phyloP scores from a whole-genome alignment of 2,113 vertebrate species.

The Hymenochirus boettgeri region DNA sequence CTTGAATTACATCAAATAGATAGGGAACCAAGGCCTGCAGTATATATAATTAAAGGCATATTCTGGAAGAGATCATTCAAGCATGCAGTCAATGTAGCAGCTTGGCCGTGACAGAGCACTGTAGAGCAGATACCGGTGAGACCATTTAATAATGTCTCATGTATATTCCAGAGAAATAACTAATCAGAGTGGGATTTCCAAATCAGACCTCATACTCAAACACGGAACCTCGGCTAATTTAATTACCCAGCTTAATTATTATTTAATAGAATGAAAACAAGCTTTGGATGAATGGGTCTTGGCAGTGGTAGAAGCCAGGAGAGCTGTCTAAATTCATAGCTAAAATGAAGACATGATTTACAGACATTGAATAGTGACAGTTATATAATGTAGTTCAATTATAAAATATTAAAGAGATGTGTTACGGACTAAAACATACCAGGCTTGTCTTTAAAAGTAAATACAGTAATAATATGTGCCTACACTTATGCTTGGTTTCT shows the following conservation, averaged over 20 bases:
- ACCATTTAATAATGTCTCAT: not conserved
- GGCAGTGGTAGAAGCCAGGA: slow-evolving; percentile 10
- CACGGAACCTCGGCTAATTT: slow-evolving; percentile 21
- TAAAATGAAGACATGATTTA: not conserved
- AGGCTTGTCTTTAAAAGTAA: no score
- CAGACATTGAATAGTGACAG: no score
- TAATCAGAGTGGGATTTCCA: slow-evolving; percentile 14
- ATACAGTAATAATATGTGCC: no score
- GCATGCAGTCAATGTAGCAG: not conserved
- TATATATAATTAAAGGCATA: not conserved
- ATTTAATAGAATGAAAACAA: slow-evolving; percentile 38
- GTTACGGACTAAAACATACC: no score
- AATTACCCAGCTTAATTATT: slow-evolving; percentile 35
- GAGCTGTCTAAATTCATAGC: slow-evolving; percentile 6
- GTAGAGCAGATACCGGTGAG: not conserved
- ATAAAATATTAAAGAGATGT: no score
- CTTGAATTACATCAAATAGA: no score
- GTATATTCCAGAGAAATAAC: slow-evolving; percentile 21
- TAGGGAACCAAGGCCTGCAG: no score
- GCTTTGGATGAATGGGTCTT: slow-evolving; percentile 10
- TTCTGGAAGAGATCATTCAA: not conserved
- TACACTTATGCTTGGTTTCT: no score
- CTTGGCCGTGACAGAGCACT: not conserved
- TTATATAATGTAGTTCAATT: no score
- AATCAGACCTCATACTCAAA: slow-evolving; percentile 30